Conservation (phyloP, 2,113 vertebrate genomes). For the Leptocoma aspasia region DNA sequence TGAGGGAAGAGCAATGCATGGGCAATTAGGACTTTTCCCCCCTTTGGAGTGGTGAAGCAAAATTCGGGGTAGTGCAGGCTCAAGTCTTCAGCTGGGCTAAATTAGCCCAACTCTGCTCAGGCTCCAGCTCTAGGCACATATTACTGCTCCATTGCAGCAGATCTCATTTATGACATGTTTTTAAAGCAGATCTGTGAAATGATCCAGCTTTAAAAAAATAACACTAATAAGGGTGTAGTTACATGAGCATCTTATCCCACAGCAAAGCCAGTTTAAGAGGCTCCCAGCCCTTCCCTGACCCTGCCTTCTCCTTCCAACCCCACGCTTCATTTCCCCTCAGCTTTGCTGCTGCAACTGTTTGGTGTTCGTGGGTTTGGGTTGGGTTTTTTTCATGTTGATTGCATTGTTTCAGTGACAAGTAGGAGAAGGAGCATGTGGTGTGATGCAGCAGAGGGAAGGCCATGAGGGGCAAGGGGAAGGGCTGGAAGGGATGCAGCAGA, state of each 20-base stretch:
- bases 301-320: conserved; percentile 37
- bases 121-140: conserved; percentile 39
- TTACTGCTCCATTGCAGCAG: conserved; percentile 37
- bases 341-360: background rate
- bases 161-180: conserved; percentile 67
- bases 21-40: background rate
- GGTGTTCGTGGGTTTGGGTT: background rate
- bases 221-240: conserved; percentile 68
- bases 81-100: conserved; percentile 49
- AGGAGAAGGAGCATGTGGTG: background rate
- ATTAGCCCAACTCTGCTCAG: conserved; percentile 10
- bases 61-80: conserved; percentile 3
- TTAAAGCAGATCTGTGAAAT: conserved; percentile 69
- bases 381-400: background rate
- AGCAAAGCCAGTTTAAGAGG: conserved; percentile 64
- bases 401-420: background rate
- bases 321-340: background rate
- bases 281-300: conserved; percentile 60
- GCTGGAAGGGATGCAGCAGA: background rate
- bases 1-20: background rate
- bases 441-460: background rate
- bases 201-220: conserved; percentile 68
- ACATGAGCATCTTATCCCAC: conserved; percentile 58
- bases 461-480: background rate
- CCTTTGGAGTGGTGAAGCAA: background rate